These are phyloP conservation scores for Euleptes europaea DNA, from an alignment of 2,113 vertebrate genomes.

Conservation along the genomic window DNA sequence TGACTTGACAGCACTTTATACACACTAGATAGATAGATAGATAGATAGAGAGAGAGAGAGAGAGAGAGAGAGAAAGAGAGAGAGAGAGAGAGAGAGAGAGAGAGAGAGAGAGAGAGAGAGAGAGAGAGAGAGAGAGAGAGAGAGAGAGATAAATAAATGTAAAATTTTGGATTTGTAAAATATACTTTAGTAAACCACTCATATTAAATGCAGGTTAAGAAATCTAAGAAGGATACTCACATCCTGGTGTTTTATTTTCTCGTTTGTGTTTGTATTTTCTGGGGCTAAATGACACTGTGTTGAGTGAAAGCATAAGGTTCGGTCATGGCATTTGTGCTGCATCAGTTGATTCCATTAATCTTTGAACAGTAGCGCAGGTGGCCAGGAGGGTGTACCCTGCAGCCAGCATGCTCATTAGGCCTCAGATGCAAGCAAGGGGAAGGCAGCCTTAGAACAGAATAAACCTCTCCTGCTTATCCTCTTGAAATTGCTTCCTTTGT, in stretches of 20 bases:
- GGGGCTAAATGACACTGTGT: constrained; percentile 14
- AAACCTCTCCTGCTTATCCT: not conserved
- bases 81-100: too few relatives aligned
- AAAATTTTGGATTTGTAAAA: not conserved
- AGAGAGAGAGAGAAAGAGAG: too few relatives aligned
- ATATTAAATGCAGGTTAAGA: not conserved
- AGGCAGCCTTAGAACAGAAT: not conserved
- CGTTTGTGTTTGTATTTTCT: constrained; percentile 55
- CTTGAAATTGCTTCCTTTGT: constrained; percentile 3
- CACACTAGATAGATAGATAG: too few relatives aligned
- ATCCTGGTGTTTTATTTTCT: constrained; percentile 38
- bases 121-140: too few relatives aligned
- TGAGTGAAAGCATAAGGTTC: constrained; percentile 42
- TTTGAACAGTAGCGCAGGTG: constrained; percentile 35
- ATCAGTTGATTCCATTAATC: constrained; percentile 44
- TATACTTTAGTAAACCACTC: rapidly evolving
- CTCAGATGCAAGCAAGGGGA: not conserved
- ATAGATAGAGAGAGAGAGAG: too few relatives aligned
- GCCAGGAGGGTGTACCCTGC: not conserved
- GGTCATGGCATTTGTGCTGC: constrained; percentile 46
- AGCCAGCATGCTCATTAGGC: constrained; percentile 33
- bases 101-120: too few relatives aligned
- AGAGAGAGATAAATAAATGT: not conserved
- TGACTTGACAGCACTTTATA: too few relatives aligned
- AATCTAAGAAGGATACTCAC: constrained; percentile 19